phyloP scores from a whole-genome alignment of 2,113 vertebrate species.

The Labrus mixtus region DNA sequence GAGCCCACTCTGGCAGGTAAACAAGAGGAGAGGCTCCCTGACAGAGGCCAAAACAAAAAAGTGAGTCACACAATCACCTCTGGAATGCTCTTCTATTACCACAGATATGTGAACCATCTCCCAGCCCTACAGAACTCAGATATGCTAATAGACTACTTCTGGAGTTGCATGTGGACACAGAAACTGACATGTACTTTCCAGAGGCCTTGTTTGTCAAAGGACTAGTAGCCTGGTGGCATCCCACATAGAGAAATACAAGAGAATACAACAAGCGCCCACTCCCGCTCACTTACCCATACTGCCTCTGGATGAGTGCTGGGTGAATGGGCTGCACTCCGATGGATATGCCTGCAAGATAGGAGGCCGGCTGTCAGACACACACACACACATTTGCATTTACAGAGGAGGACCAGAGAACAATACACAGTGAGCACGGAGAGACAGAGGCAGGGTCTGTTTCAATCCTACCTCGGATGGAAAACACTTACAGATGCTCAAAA shows the following conservation, averaged over 20 bases:
- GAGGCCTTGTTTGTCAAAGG: slow-evolving; percentile 71
- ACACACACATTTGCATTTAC: slow-evolving; percentile 81
- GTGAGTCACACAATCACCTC: slow-evolving; percentile 68
- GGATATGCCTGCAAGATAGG: slow-evolving; percentile 89
- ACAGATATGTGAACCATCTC: slow-evolving; percentile 65
- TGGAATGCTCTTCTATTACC: slow-evolving; percentile 70
- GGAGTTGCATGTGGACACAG: slow-evolving; percentile 63
- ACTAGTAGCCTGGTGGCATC: slow-evolving; percentile 48
- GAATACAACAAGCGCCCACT: slow-evolving; percentile 69
- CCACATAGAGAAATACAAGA: slow-evolving; percentile 38
- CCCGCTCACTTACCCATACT: slow-evolving; percentile 92
- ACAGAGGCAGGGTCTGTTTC: slow-evolving; percentile 68
- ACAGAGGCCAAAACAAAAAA: slow-evolving; percentile 52
- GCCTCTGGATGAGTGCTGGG: slow-evolving; percentile 94
- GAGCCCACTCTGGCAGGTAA: slow-evolving; percentile 34
- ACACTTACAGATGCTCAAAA: slow-evolving; percentile 50
- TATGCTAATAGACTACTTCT: slow-evolving; percentile 63
- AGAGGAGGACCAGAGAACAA: slow-evolving; percentile 80
- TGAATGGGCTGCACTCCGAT: slow-evolving; percentile 95
- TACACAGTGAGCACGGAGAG: slow-evolving; percentile 72
- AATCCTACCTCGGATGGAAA: slow-evolving; percentile 32
- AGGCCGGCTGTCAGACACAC: slow-evolving; percentile 72
- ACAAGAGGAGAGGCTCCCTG: slow-evolving; percentile 34
- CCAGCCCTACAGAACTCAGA: slow-evolving; percentile 31
- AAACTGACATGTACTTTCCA: slow-evolving; percentile 75